Evolutionary conservation across 2,888 invertebrate species (phyloP).

Genomic region (Meloe dianella): DNA sequence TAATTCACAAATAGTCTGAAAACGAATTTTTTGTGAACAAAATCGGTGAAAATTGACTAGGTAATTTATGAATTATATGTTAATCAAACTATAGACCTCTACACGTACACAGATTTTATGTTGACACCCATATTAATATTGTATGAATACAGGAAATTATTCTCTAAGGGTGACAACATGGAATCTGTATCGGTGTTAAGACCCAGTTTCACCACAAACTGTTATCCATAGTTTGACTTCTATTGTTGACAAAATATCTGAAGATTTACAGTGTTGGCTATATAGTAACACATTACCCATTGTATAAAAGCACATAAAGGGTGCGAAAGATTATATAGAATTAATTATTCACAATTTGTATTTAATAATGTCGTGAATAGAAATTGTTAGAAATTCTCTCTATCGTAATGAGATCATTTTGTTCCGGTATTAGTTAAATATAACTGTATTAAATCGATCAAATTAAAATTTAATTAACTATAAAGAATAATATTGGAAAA

Average conservation of each 20-base stretch:
- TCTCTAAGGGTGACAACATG: neutral
- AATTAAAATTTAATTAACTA: too few species aligned
- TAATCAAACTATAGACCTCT: too few species aligned
- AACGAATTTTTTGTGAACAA: too few species aligned
- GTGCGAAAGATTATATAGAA: neutral
- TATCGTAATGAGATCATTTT: neutral
- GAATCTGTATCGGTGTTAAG: neutral
- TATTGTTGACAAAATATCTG: neutral
- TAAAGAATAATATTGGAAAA: too few species aligned
- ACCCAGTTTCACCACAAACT: neutral
- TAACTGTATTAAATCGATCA: too few species aligned
- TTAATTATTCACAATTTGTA: neutral
- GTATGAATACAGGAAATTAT: neutral
- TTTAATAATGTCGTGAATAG: too few species aligned
- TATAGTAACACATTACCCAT: neutral
- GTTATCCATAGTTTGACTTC: neutral
- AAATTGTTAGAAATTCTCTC: too few species aligned
- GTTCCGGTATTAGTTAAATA: neutral
- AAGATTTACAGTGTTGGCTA: neutral
- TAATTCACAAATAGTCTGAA: too few species aligned
- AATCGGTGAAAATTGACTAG: too few species aligned
- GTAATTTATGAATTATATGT: neutral
- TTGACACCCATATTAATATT: neutral
- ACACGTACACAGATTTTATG: too few species aligned
- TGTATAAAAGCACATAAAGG: neutral